Evolutionary conservation across 1,140 invertebrate genomes (phyloP).

Genomic region (Drosophila baimaii): DNA sequence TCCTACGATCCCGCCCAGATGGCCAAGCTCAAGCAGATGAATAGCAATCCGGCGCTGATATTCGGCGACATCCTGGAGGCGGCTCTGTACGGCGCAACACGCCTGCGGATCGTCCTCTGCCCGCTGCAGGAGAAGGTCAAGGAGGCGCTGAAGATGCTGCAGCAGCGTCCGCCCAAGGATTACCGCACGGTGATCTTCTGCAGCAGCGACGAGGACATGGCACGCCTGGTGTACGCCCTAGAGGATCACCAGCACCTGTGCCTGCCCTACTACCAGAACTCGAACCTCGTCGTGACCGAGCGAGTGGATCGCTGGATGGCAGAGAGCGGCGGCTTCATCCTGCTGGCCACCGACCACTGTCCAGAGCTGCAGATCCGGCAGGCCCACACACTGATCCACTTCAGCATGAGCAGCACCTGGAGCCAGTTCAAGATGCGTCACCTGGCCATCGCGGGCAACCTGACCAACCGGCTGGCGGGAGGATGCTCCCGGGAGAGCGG

Average conservation of each 20-base stretch:
- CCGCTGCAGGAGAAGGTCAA: constrained; percentile 1
- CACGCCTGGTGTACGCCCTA: background rate
- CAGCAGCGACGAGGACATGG: constrained; percentile 41
- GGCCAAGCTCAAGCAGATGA: constrained; percentile 12
- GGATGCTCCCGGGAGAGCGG: fast-evolving
- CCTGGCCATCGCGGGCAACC: constrained; percentile 27
- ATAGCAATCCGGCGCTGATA: constrained; percentile 28
- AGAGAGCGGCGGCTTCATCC: constrained; percentile 9
- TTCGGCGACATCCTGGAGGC: constrained; percentile 68
- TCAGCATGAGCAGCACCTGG: constrained; percentile 51
- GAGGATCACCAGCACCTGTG: constrained; percentile 1
- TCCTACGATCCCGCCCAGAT: constrained; percentile 17
- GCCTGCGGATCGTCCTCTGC: constrained; percentile 17
- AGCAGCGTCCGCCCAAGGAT: constrained; percentile 30
- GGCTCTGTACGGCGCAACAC: constrained; percentile 45
- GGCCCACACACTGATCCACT: constrained; percentile 56
- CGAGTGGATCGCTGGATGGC: constrained; percentile 36
- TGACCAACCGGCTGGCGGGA: constrained; percentile 25
- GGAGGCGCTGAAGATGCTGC: constrained; percentile 20
- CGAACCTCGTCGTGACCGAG: constrained; percentile 15
- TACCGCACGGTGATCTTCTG: constrained; percentile 55
- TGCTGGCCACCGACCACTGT: constrained; percentile 61
- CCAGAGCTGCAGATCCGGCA: constrained; percentile 55
- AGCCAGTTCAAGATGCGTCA: constrained; percentile 56
- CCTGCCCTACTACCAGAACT: constrained; percentile 55